Evolutionary conservation across 2,888 invertebrate genomes (phyloP), one percentile per base, ranked within the genome.

Genomic region (Blera fallax): DNA sequence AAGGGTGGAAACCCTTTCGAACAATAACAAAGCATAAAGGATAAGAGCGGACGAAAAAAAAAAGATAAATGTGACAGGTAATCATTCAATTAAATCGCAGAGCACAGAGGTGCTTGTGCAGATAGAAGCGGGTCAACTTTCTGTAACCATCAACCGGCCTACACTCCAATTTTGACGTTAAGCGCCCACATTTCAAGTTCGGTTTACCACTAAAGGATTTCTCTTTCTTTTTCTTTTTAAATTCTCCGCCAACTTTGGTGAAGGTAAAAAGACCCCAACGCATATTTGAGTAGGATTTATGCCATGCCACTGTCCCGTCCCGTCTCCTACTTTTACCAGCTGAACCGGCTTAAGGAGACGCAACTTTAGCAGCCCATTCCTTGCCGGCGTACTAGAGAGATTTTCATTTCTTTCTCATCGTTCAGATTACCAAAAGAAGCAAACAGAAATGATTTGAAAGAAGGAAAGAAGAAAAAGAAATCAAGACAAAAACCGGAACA

Each of bases 291-390:
- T 81, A 77, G 85, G 85, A 85, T 85, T 85, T 85, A 72, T 70
- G 76, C 76, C 62, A 70, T 70, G 52, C 18, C 69, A 29, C 27
- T 29, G 14, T 16, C 16, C 40, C 43, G 4, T 24, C 50, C 11
- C 65, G 24, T 58, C 40, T 11, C 40, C 45, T 18, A 48, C 52
- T 37, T 73, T 70, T 64, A 40, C 62, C 79, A 80, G 45, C 76
- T 81, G 70, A 85, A 81, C 81, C 85, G 81, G 85, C 85, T 85
- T 85, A 85, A 72, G n/a, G n/a, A n/a, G 85, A 76, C 70, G 81
- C 81, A 85, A 85, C 76, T 80, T 80, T 62, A 62, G 67, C 62
- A 48, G 50, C 72, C 24, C 62, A n/a, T n/a, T 18, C 62, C 60
- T 64, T 50, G 79, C 58, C 32, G 37, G 40, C 27, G 32, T 29